phyloP scores from a whole-genome alignment of 1,140 invertebrate species.

The Drosophila parabipectinata region DNA sequence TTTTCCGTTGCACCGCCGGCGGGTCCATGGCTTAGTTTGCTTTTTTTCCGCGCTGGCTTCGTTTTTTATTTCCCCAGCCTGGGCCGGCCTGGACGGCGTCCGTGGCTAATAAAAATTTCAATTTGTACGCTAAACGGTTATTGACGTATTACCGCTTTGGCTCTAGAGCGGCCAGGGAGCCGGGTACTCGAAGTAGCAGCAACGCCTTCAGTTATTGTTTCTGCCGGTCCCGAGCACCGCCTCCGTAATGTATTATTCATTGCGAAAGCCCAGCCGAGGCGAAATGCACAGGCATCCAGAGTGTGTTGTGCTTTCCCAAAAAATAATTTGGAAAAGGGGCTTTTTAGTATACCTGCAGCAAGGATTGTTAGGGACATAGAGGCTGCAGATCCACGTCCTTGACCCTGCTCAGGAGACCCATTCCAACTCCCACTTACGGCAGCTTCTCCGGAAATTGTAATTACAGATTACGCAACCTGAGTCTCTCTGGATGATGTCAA shows the following conservation, averaged over 20 bases:
- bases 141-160: conserved; percentile 78
- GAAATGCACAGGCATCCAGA: conserved; percentile 11
- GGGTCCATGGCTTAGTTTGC: conserved; percentile 72
- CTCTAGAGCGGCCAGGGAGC: conserved; percentile 16
- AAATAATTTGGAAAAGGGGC: not conserved
- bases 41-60: conserved; percentile 41
- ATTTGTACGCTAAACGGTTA: conserved; percentile 82
- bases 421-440: conserved; percentile 61
- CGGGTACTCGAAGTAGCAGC: conserved; percentile 58
- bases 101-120: conserved; percentile 82
- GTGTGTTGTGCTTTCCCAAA: conserved; percentile 46
- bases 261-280: conserved; percentile 34
- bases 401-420: conserved; percentile 13
- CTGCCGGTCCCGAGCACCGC: conserved; percentile 72
- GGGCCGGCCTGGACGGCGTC: conserved; percentile 28
- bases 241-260: conserved; percentile 81
- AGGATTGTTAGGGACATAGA: not conserved
- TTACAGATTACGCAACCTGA: conserved; percentile 28
- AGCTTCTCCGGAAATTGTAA: conserved; percentile 51
- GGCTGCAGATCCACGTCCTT: conserved; percentile 18
- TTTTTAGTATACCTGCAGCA: not conserved
- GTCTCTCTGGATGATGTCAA: too few relatives aligned
- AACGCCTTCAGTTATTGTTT: conserved; percentile 82
- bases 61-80: not conserved
- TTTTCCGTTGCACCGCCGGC: conserved; percentile 60